These are phyloP conservation scores for Nixonia krombeini DNA, from an alignment of 1,140 invertebrate species.

Conservation along the genomic window DNA sequence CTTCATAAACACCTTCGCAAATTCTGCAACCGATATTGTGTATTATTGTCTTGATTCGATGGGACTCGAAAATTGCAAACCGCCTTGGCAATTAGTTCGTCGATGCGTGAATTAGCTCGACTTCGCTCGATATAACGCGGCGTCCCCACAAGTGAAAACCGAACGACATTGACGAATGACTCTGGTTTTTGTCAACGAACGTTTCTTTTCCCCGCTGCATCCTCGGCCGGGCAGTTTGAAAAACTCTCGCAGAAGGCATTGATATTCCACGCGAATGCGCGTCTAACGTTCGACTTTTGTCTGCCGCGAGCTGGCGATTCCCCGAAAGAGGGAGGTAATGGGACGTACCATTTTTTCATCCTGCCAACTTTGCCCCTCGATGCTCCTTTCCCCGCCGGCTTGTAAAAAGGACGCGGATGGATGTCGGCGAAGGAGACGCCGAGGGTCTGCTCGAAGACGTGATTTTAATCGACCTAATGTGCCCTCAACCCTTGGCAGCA, in stretches of 20 bases:
- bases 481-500: too few species aligned
- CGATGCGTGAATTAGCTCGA: background rate
- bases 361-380: background rate
- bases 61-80: too few species aligned
- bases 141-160: background rate
- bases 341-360: conserved; percentile 10
- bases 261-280: conserved; percentile 52
- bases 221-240: conserved; percentile 1
- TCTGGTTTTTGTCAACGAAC: background rate
- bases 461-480: background rate
- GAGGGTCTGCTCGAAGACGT: background rate
- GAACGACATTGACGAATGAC: background rate
- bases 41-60: too few species aligned
- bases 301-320: conserved; percentile 42
- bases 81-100: too few species aligned
- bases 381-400: too few species aligned
- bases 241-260: conserved; percentile 39
- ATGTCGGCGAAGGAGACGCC: background rate
- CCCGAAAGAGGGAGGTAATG: conserved; percentile 45
- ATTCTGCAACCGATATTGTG: too few species aligned
- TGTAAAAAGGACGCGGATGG: too few species aligned
- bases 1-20: too few species aligned
- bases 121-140: background rate
- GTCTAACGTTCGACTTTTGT: conserved; percentile 59
- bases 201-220: background rate